phyloP scores from a whole-genome alignment of 2,797 vertebrate species.

The Choloepus didactylus region DNA sequence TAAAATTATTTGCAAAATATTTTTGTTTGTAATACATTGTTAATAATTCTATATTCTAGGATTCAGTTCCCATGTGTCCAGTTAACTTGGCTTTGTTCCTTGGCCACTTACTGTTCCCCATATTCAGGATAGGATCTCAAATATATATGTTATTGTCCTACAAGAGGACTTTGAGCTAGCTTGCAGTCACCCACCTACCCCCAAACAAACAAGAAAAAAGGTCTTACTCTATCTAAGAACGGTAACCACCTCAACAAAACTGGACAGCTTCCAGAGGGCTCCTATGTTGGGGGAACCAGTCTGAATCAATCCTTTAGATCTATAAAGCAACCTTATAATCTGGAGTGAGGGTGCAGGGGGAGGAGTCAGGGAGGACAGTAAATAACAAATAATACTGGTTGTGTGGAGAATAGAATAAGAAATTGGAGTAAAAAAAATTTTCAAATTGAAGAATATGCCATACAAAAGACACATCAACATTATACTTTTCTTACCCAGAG shows the following conservation, averaged over 20 bases:
- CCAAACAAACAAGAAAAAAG: neutral
- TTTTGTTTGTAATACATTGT: slow-evolving; percentile 39
- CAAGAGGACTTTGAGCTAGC: neutral
- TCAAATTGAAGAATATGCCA: slow-evolving; percentile 43
- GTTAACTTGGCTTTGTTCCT: neutral
- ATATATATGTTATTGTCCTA: neutral
- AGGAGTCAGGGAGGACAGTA: neutral
- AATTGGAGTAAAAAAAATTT: slow-evolving; percentile 9
- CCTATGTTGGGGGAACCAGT: neutral
- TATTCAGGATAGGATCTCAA: neutral
- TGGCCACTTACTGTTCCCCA: neutral
- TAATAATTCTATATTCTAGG: slow-evolving; percentile 5
- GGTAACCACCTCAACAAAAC: neutral
- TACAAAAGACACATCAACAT: slow-evolving; percentile 17
- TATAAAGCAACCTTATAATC: neutral
- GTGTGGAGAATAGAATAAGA: slow-evolving; percentile 22
- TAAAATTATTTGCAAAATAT: slow-evolving; percentile 54
- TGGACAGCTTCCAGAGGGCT: neutral
- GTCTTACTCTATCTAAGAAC: slow-evolving; percentile 16
- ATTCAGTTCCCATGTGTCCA: neutral
- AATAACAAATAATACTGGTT: slow-evolving; percentile 32
- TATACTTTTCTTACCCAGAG: slow-evolving; percentile 30
- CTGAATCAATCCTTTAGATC: neutral
- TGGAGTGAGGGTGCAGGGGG: neutral
- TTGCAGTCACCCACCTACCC: neutral